Percentiles rank a stretch among this genome's conserved stretches.
phyloP scores from a whole-genome alignment of 2,888 invertebrate genomes.

The Willowsia nigromaculata region DNA sequence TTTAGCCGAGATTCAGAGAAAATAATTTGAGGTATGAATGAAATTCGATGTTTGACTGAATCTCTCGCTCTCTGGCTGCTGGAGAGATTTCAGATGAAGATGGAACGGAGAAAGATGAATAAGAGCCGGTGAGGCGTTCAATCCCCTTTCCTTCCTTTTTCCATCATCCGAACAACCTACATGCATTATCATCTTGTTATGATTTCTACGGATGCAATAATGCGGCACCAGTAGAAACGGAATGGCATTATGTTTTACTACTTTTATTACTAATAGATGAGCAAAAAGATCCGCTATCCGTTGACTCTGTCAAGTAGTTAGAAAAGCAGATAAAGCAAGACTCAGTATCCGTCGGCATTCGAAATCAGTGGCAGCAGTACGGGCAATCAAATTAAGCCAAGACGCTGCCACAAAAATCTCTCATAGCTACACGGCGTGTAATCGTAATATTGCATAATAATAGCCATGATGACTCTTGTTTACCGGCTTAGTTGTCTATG shows the following conservation, averaged over 20 bases:
- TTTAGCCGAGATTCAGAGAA: not conserved
- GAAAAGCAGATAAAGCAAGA: not conserved
- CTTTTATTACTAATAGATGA: not conserved
- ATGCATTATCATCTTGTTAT: not conserved
- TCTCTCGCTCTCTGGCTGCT: not conserved
- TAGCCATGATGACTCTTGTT: not conserved
- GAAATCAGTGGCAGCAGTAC: not conserved
- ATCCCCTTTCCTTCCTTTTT: not conserved
- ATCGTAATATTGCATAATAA: conserved; percentile 41
- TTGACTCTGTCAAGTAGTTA: not conserved
- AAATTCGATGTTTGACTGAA: not conserved
- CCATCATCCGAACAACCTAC: not conserved
- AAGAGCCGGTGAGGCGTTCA: not conserved
- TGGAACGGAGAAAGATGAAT: not conserved
- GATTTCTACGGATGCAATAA: no score
- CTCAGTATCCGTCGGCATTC: not conserved
- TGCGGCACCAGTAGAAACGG: not conserved
- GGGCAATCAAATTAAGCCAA: not conserved
- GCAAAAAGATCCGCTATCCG: not conserved
- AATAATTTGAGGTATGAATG: not conserved
- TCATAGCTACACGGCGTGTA: not conserved
- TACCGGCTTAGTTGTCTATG: not conserved
- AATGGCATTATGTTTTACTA: not conserved
- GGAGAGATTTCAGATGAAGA: not conserved
- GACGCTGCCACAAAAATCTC: not conserved